These are phyloP conservation scores for Bombus superbus DNA, from an alignment of 1,140 invertebrate species.

Conservation along the genomic window DNA sequence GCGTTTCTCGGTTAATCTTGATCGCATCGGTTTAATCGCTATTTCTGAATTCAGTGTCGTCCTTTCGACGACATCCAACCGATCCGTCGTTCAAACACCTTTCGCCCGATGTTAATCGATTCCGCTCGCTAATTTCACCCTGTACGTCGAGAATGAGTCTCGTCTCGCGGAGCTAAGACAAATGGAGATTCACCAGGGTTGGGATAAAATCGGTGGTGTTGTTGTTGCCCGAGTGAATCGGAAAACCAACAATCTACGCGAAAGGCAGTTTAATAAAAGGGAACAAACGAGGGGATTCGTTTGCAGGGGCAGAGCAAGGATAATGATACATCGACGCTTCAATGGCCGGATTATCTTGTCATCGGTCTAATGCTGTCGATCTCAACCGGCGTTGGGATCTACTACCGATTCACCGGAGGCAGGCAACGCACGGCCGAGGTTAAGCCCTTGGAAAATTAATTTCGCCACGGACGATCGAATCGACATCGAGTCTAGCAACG, in stretches of 20 bases:
- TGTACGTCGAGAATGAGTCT: background rate
- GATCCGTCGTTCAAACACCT: background rate
- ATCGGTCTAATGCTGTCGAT: constrained; percentile 72
- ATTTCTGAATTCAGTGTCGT: background rate
- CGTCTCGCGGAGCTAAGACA: background rate
- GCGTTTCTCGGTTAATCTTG: background rate
- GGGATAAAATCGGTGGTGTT: background rate
- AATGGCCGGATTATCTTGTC: constrained; percentile 76
- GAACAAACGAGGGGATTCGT: background rate
- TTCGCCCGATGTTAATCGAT: background rate
- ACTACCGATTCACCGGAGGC: constrained; percentile 93
- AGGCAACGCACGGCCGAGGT: constrained; percentile 93
- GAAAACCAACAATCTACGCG: background rate
- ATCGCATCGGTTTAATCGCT: background rate
- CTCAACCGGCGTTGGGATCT: constrained; percentile 88
- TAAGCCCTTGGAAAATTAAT: constrained; percentile 65
- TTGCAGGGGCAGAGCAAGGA: constrained; percentile 32
- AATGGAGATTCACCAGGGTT: background rate
- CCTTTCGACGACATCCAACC: background rate
- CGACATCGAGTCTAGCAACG: constrained; percentile 2
- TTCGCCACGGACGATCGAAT: constrained; percentile 45
- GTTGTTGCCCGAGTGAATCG: background rate
- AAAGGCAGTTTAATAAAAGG: background rate
- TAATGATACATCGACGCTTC: constrained; percentile 46
- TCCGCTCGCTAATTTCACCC: background rate